Evolutionary conservation across 2,113 vertebrate genomes (phyloP), one percentile per base, ranked within the genome.

Genomic region (Pogonocichla stellata): DNA sequence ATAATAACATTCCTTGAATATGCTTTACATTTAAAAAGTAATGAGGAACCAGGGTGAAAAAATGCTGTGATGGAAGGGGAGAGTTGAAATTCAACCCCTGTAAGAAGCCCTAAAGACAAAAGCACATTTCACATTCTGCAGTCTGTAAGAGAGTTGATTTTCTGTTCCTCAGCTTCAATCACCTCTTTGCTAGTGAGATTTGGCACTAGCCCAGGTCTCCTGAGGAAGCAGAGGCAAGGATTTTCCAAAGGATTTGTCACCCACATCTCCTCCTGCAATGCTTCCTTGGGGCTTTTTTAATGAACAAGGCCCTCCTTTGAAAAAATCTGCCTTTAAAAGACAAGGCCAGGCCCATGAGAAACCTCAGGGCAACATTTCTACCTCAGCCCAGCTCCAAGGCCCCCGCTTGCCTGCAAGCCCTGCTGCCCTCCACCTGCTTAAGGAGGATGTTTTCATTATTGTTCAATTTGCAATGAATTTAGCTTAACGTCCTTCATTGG

Each of bases 211-310:
- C 89, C 73, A 84, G 78, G 89, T 92, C 94, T 90, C 88, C 83
- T 23, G 65, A 88, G 88, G 72, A 93, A 93, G 80, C 80, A 94
- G 60, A 94, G 47, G 51, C 56, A 92, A 83, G 70, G 78, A 79
- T 95, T 93, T 96, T 91, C 90, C 48, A 4, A 82, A 80, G 91
- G 69, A 88, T 96, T 90, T 95, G 88, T 94, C 94, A 95, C 94
- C 94, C 83, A 90, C 50, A 38, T 70, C 88, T 95, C 36, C 70
- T 94, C 42, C 88, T 0, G 1, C 91, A 60, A 23, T 0, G 4
- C 33, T 60, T 82, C 86, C 80, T 45, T 56, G 60, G 72, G 73
- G 51, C 13, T 80, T 88, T 96, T 90, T 64, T 86, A 88, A 92
- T 40, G 64, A 97, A 78, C 42, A 58, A 86, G 34, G 43, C 25